A percentile compares a stretch with the other conserved stretches of the same genome.
phyloP scores from a whole-genome alignment of 2,888 invertebrate species.

The Chouioia cunea region DNA sequence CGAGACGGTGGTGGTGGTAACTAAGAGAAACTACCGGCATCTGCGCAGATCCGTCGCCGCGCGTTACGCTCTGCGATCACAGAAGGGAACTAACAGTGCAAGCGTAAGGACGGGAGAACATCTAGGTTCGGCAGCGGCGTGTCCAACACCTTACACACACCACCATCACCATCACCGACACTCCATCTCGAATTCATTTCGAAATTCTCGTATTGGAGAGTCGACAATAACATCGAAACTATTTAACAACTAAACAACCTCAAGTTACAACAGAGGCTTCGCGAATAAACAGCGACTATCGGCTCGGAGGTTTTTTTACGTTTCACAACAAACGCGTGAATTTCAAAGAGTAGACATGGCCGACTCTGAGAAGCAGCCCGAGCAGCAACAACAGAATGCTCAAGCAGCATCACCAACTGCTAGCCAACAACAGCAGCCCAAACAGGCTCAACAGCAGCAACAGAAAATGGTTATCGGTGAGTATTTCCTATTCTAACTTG shows the following conservation, averaged over 20 bases:
- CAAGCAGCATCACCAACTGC: constrained; percentile 14
- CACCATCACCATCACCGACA: constrained; percentile 39
- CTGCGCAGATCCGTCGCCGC: constrained; percentile 16
- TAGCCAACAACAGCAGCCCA: constrained; percentile 16
- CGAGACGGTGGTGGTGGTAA: too few species aligned
- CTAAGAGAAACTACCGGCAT: too few species aligned
- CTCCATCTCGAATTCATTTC: constrained; percentile 33
- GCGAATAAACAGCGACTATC: too few species aligned
- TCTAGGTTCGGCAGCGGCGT: constrained; percentile 70
- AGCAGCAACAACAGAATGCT: constrained; percentile 77
- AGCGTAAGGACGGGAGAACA: constrained; percentile 70
- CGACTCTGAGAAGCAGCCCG: constrained; percentile 92
- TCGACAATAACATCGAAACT: constrained; percentile 8
- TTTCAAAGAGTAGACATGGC: constrained; percentile 83
- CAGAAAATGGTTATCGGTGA: constrained; percentile 52
- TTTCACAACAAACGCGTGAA: too few species aligned
- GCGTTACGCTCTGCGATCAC: constrained; percentile 50
- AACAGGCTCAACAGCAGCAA: constrained; percentile 38
- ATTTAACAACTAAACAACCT: neutral
- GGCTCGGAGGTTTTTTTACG: too few species aligned
- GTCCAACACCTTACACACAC: constrained; percentile 63
- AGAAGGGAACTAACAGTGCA: constrained; percentile 71
- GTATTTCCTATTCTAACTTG: constrained; percentile 6
- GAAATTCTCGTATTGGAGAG: neutral
- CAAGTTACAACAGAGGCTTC: constrained; percentile 33